phyloP scores from a whole-genome alignment of 2,888 invertebrate species.

The Drosophila bunnanda region DNA sequence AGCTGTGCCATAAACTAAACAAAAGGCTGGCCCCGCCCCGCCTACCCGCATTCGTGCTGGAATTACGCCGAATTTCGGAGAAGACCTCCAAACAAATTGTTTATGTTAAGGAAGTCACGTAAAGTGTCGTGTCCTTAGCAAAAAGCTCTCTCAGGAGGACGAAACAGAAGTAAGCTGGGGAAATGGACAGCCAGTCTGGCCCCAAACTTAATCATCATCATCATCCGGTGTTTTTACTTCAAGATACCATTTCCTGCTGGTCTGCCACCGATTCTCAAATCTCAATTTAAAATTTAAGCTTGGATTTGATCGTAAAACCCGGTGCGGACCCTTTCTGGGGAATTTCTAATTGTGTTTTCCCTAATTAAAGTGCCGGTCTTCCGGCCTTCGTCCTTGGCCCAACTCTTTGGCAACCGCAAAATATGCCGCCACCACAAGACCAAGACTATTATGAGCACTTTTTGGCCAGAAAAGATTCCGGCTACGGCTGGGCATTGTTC shows the following conservation, averaged over 20 bases:
- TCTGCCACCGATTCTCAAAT: conserved; percentile 32
- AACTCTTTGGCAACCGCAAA: conserved; percentile 35
- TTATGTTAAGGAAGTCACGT: conserved; percentile 53
- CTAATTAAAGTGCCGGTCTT: conserved; percentile 46
- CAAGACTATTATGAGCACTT: conserved; percentile 44
- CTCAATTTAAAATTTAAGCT: conserved; percentile 53
- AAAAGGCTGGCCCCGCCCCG: conserved; percentile 22
- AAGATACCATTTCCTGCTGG: conserved; percentile 31
- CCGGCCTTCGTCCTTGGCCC: neutral
- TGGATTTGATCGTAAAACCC: conserved; percentile 29
- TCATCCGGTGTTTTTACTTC: conserved; percentile 30
- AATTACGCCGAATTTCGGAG: conserved; percentile 26
- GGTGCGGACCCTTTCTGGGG: conserved; percentile 27
- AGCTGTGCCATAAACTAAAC: conserved; percentile 41
- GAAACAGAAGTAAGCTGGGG: conserved; percentile 1
- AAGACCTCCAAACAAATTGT: conserved; percentile 48
- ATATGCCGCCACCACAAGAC: conserved; percentile 44
- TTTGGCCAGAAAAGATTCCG: conserved; percentile 13
- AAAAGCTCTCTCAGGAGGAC: conserved; percentile 22
- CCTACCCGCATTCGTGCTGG: conserved; percentile 9
- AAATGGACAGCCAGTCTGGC: conserved; percentile 16
- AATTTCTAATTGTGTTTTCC: conserved; percentile 38
- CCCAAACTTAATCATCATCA: conserved; percentile 38
- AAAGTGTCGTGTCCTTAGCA: conserved; percentile 46
- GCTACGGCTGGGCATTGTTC: conserved; percentile 16